Percentiles rank a stretch among this genome's conserved stretches.
These are phyloP conservation scores for Hippocampus comes DNA, from an alignment of 2,113 vertebrate genomes.

Conservation along the genomic window DNA sequence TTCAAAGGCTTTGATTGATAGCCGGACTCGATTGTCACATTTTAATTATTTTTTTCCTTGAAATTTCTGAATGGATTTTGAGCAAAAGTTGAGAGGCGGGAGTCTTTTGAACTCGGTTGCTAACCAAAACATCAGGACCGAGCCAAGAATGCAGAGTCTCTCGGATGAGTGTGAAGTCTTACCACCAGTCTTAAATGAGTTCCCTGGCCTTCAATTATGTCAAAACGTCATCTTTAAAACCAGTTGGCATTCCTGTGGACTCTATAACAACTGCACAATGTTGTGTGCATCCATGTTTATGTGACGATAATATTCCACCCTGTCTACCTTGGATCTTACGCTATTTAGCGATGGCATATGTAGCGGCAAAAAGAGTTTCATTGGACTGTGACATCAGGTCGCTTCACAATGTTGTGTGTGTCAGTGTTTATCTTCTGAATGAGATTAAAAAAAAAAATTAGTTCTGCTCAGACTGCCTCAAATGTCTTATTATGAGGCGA, in stretches of 20 bases:
- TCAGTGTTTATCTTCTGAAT: too few species aligned
- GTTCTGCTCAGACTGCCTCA: too few species aligned
- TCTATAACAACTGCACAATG: too few species aligned
- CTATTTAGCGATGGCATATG: too few species aligned
- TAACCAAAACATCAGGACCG: background rate
- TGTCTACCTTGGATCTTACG: too few species aligned
- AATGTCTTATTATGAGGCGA: too few species aligned
- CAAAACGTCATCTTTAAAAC: background rate
- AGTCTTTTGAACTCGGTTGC: background rate
- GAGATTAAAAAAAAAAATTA: too few species aligned
- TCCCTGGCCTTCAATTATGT: background rate
- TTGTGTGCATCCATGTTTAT: too few species aligned
- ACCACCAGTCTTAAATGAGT: background rate
- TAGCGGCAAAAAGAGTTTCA: too few species aligned
- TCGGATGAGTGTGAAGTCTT: background rate
- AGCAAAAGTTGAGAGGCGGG: background rate
- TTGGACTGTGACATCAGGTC: too few species aligned
- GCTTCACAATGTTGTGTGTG: too few species aligned
- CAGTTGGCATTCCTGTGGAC: background rate
- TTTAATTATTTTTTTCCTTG: background rate
- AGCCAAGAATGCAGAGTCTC: background rate
- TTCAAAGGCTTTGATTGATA: conserved; percentile 30
- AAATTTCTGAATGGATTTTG: background rate
- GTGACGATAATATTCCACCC: too few species aligned
- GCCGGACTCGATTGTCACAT: background rate